Evolutionary conservation across 2,797 vertebrate genomes (phyloP).

Genomic region (Catamblyrhynchus diadema): DNA sequence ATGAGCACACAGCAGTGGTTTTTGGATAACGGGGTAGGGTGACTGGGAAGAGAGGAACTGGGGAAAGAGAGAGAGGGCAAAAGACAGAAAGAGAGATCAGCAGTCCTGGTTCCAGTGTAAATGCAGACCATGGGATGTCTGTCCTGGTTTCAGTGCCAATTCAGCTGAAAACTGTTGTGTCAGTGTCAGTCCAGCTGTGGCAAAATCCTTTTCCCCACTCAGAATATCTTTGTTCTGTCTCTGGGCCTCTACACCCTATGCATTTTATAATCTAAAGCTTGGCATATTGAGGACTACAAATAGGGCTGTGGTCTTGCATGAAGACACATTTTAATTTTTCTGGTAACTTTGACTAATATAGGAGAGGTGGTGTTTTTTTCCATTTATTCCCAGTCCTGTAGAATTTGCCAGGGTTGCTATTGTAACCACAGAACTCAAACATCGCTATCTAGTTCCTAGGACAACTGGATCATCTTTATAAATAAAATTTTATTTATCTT

Average conservation of each 20-base stretch:
- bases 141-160: not conserved
- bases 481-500: not conserved
- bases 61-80: not conserved
- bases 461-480: not conserved
- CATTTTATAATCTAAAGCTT: not conserved
- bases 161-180: fast-evolving
- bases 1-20: not conserved
- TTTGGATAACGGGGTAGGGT: not conserved
- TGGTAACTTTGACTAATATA: not conserved
- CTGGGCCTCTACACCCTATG: not conserved
- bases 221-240: not conserved
- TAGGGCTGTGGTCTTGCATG: fast-evolving
- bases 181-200: not conserved
- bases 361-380: not conserved
- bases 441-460: not conserved
- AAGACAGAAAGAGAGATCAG: not conserved
- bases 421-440: not conserved
- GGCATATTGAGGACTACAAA: not conserved
- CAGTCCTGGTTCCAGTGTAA: not conserved
- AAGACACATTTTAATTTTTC: not conserved
- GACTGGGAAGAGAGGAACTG: not conserved
- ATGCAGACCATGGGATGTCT: not conserved
- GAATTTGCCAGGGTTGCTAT: not conserved
- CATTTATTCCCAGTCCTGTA: not conserved
- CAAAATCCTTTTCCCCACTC: not conserved